These are phyloP conservation scores for Heteromyza rotundicornis DNA, from an alignment of 2,888 invertebrate genomes.

Conservation along the genomic window DNA sequence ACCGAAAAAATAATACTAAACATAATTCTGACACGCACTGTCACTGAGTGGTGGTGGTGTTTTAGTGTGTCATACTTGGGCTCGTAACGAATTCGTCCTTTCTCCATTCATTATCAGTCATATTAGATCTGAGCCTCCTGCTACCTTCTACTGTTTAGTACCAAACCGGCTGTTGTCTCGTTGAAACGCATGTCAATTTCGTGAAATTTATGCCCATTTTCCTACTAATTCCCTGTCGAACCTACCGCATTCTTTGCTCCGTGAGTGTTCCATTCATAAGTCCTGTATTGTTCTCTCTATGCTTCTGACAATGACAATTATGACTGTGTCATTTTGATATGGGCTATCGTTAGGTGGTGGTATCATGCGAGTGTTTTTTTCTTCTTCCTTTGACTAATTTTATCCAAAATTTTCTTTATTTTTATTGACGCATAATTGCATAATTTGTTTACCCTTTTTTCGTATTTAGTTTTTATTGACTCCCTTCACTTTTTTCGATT, in stretches of 20 bases:
- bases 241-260: not conserved
- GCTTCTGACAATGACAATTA: constrained; percentile 1
- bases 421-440: constrained; percentile 27
- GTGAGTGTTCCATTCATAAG: not conserved
- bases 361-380: not conserved
- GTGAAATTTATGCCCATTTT: too few species aligned
- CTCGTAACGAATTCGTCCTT: not conserved
- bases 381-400: not conserved
- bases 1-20: not conserved
- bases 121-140: not conserved
- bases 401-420: not conserved
- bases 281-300: not conserved
- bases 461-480: not conserved
- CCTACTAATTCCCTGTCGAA: too few species aligned
- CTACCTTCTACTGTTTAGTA: not conserved
- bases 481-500: too few species aligned
- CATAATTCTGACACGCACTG: not conserved
- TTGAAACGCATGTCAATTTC: too few species aligned
- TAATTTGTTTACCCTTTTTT: constrained; percentile 37
- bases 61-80: not conserved
- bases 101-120: not conserved
- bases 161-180: not conserved
- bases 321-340: not conserved
- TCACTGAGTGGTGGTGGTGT: not conserved
- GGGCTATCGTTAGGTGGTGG: not conserved